These are phyloP conservation scores for Plectrocnemia conspersa DNA, from an alignment of 1,140 invertebrate genomes.

Conservation along the genomic window DNA sequence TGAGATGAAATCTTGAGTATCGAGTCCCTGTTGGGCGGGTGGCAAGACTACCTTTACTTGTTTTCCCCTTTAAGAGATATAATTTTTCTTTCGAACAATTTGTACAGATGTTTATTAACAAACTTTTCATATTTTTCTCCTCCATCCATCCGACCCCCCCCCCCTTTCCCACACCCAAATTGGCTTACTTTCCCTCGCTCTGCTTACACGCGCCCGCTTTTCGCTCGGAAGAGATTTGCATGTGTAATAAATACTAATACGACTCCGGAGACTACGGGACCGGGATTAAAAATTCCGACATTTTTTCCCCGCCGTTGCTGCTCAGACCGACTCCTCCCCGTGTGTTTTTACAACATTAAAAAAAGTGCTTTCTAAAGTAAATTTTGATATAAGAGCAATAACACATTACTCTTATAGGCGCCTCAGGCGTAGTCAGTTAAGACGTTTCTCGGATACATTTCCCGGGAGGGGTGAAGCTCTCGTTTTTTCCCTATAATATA, in stretches of 20 bases:
- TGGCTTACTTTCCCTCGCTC: constrained; percentile 13
- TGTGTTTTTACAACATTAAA: constrained; percentile 4
- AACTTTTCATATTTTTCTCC: constrained; percentile 27
- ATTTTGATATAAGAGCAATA: constrained; percentile 3
- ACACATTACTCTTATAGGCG: background rate
- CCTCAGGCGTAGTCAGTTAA: background rate
- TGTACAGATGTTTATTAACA: constrained; percentile 32
- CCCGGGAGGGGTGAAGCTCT: background rate
- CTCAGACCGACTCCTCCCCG: too few relatives aligned
- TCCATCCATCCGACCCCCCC: background rate
- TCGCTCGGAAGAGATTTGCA: constrained; percentile 13
- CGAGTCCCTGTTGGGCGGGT: too few relatives aligned
- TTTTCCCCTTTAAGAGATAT: constrained; percentile 24
- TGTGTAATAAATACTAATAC: constrained; percentile 25
- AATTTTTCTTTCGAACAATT: constrained; percentile 33
- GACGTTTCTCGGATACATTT: background rate
- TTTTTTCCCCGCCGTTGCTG: constrained; percentile 9
- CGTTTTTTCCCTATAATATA: too few relatives aligned
- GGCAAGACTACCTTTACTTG: too few relatives aligned
- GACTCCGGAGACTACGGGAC: constrained; percentile 12
- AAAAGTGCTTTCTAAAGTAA: constrained; percentile 1
- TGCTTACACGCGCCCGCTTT: background rate
- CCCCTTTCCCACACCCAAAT: constrained; percentile 1
- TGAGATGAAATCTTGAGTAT: too few relatives aligned
- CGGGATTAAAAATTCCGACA: constrained; percentile 18